Conservation (phyloP, 2,797 vertebrate species). For the Florisuga fusca region DNA sequence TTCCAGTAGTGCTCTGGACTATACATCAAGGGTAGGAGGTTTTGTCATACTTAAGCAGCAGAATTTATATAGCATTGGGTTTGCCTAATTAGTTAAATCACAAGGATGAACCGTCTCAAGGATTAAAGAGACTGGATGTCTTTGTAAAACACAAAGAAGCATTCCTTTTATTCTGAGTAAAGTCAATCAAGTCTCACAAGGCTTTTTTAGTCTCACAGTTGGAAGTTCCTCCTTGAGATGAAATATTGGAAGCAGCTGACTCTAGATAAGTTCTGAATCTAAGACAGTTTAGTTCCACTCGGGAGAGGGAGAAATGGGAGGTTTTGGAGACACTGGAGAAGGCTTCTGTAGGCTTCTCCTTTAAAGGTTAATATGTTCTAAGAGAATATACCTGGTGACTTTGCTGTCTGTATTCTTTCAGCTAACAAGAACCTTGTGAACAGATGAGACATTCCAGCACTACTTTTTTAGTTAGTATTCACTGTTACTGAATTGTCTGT, state of each 20-base stretch:
- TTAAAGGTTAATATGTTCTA: neutral
- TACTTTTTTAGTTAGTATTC: neutral
- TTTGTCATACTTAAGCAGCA: neutral
- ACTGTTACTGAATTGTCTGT: neutral
- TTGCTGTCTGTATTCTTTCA: neutral
- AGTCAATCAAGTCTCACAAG: neutral
- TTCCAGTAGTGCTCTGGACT: neutral
- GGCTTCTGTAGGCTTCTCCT: neutral
- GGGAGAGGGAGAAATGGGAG: neutral
- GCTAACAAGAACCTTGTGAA: neutral
- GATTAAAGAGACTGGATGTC: neutral
- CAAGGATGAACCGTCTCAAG: neutral
- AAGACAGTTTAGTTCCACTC: neutral
- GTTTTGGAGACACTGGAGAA: neutral
- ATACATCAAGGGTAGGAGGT: neutral
- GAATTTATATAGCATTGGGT: neutral
- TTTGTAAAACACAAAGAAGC: conserved; percentile 26
- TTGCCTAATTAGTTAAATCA: conserved; percentile 20
- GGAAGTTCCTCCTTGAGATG: neutral
- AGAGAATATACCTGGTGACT: neutral
- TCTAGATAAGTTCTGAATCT: neutral
- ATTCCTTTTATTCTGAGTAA: neutral
- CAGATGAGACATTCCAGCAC: neutral
- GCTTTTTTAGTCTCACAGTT: neutral
- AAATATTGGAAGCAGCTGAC: neutral